Evolutionary conservation across 2,113 vertebrate genomes (phyloP), one percentile per base, ranked within the genome.

Genomic region (Pelusios castaneus): DNA sequence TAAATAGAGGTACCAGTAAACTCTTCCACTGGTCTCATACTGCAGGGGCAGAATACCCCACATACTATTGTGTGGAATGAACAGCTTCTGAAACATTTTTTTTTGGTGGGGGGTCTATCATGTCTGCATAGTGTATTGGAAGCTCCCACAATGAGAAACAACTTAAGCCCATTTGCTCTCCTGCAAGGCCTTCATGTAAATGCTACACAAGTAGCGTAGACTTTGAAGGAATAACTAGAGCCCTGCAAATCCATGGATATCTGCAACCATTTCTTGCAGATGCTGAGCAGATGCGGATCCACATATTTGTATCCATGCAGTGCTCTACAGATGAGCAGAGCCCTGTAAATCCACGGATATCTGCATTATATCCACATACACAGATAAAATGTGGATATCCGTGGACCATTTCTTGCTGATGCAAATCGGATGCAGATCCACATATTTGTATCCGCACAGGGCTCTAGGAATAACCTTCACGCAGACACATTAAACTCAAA

Each of bases 1-100:
- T 80, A 88, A 86, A 75, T 89, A 80, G 41, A 79, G 75, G 5
- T 47, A 77, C 87, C 60, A 83, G 45, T 89, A 47, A 3, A 31
- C 51, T 91, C 67, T 80, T 70, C 70, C 21, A 51, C 34, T 1
- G 8, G 34, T 14, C 60, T 56, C 24, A 17, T 2, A 11, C 43
- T 82, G 54, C 45, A 86, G 91, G 82, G 78, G 51, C 58, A 86
- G 34, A 41, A 22, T 1, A 43, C 77, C 8, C 55, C 56, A 52
- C 25, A 27, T 41, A 58, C 78, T 88, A 31, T 11, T 85, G 34
- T 43, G 51, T 89, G 60, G 67, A 91, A 21, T 4, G 47, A 95
- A 49, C 7, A 0, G 0, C 10, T 51, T 84, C 75, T 82, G 81
- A 51, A 89, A 6, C 0, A 0, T 56, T 78, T 93, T 60, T 38